Evolutionary conservation across 2,113 vertebrate species (phyloP), one percentile per base, ranked within the genome.

Genomic region (Neodon shergylaensis): DNA sequence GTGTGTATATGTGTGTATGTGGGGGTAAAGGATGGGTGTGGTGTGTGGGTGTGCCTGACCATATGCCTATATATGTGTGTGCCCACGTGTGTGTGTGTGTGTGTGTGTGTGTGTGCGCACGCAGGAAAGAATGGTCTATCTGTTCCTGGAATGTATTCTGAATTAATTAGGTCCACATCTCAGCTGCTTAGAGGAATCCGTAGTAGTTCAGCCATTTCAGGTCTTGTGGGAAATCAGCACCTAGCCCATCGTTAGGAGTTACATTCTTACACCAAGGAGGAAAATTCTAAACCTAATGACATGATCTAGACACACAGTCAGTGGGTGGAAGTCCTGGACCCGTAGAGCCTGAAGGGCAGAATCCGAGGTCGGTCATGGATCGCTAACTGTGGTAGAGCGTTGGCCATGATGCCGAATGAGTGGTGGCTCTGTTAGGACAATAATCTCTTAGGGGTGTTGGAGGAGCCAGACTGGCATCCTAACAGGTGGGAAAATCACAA

Each of bases 401-500:
- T 94, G 76, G 89, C 78, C 52, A 22, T 0, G 9, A 54, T 42
- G 49, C 68, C 22, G 77, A 96, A 89, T n/a, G 93, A 95, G 31
- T 47, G 21, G 33, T 49, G 66, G 49, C 93, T 88, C 26, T 90
- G 61, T 78, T 88, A 52, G 0, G 7, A 90, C 85, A 94, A 58
- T 78, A 70, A 78, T 70, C 88, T 77, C 78, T 42, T 31, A 83
- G n/a, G 73, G 77, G 54, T 97, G 70, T 96, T 87, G 49, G 92
- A 91, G 96, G 95, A 95, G 70, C 85, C 82, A 91, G 49, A 54
- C 90, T 95, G 93, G 91, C 74, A 89, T 92, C 81, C 65, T 65
- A 94, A 93, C 94, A 95, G 95, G 94, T 97, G 94, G 66, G 77
- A 81, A 95, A 90, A 95, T 93, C 96, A 94, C 26, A 93, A 87